Evolutionary conservation across 2,888 invertebrate species (phyloP).

Genomic region (Perithous albicinctus): DNA sequence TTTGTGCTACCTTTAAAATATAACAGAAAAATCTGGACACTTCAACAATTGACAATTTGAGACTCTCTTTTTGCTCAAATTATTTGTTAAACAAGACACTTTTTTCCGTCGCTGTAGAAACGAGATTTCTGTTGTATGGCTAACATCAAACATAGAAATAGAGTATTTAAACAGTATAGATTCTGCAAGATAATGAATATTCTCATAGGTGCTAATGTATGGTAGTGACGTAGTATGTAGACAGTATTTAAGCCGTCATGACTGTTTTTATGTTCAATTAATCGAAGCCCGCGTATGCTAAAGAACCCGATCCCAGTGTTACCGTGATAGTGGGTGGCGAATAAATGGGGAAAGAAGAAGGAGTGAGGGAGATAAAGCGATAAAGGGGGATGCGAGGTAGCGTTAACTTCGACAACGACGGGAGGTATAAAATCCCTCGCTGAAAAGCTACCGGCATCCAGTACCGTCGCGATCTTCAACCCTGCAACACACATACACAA

Average conservation of each 20-base stretch:
- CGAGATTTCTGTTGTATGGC: too few relatives aligned
- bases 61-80: too few relatives aligned
- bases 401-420: slow-evolving; percentile 61
- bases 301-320: slow-evolving; percentile 45
- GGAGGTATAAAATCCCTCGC: slow-evolving; percentile 79
- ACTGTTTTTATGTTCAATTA: slow-evolving; percentile 66
- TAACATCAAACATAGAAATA: too few relatives aligned
- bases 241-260: slow-evolving; percentile 52
- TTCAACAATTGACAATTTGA: too few relatives aligned
- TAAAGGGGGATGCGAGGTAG: slow-evolving; percentile 63
- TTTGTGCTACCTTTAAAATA: too few relatives aligned
- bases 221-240: background rate
- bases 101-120: too few relatives aligned
- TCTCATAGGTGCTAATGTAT: background rate
- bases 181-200: background rate
- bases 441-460: slow-evolving; percentile 75
- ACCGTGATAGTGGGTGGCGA: slow-evolving; percentile 43
- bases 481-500: slow-evolving; percentile 48
- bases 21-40: too few relatives aligned
- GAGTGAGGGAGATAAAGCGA: slow-evolving; percentile 43
- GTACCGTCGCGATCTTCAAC: slow-evolving; percentile 72
- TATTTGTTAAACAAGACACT: too few relatives aligned
- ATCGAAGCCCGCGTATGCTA: slow-evolving; percentile 60
- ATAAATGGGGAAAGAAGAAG: slow-evolving; percentile 47
- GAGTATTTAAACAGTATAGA: too few relatives aligned